Evolutionary conservation across 2,888 invertebrate genomes (phyloP).

Genomic region (Ectemnius cavifrons): DNA sequence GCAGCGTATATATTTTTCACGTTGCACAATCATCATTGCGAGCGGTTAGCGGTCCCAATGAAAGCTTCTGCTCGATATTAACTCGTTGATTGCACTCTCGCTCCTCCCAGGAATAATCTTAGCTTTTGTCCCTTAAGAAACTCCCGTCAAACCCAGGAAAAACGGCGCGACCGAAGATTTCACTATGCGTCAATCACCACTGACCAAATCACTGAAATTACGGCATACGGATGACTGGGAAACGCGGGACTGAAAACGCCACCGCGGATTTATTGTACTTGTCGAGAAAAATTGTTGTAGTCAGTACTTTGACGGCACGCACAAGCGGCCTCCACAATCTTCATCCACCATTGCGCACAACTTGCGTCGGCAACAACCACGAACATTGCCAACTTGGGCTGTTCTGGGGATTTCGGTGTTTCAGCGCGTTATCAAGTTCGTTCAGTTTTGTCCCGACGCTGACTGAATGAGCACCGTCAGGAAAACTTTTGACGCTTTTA

Average conservation of each 20-base stretch:
- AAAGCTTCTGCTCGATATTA: conserved; percentile 9
- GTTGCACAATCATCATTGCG: conserved; percentile 57
- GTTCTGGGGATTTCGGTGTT: conserved; percentile 32
- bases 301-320: conserved; percentile 61
- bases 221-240: conserved; percentile 18
- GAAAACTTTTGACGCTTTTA: conserved; percentile 3
- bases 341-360: conserved; percentile 65
- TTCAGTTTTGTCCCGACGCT: no score
- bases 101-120: neutral
- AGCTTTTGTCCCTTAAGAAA: conserved; percentile 26
- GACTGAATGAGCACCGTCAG: no score
- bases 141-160: conserved; percentile 48
- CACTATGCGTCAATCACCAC: conserved; percentile 35
- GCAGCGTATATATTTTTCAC: conserved; percentile 62
- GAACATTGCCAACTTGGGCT: conserved; percentile 40
- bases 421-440: no score
- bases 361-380: conserved; percentile 60
- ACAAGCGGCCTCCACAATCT: conserved; percentile 61
- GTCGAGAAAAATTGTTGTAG: conserved; percentile 36
- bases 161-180: conserved; percentile 45
- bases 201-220: conserved; percentile 18
- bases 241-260: conserved; percentile 16
- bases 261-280: conserved; percentile 33
- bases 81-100: neutral
- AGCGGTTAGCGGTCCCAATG: conserved; percentile 12